phyloP scores from a whole-genome alignment of 1,140 invertebrate genomes.

The Drosophila pectinifera region DNA sequence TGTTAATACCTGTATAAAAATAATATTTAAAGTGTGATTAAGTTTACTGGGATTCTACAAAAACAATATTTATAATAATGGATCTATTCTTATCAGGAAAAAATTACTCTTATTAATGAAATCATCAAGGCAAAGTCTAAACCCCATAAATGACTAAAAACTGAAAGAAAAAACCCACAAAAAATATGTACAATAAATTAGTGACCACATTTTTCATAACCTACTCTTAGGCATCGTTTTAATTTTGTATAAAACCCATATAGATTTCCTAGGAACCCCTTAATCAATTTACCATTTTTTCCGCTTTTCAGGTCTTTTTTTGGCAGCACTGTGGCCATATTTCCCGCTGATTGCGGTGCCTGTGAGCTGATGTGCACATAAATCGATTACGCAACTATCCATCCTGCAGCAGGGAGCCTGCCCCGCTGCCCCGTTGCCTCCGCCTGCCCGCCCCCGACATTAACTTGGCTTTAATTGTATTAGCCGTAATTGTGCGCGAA shows the following conservation, averaged over 20 bases:
- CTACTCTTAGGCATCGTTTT: too few species aligned
- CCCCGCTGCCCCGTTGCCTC: neutral
- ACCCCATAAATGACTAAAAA: neutral
- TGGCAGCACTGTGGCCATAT: slow-evolving; percentile 7
- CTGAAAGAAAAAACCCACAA: neutral
- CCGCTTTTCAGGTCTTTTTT: neutral
- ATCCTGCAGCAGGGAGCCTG: slow-evolving; percentile 12
- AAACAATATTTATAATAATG: neutral
- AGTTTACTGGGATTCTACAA: too few species aligned
- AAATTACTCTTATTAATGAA: too few species aligned
- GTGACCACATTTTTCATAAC: neutral
- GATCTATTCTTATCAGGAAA: too few species aligned
- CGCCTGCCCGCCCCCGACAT: slow-evolving; percentile 19
- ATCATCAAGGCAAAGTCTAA: too few species aligned
- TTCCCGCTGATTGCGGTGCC: slow-evolving; percentile 11
- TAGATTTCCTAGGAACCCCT: neutral
- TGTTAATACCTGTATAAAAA: too few species aligned
- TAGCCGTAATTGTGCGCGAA: slow-evolving; percentile 79
- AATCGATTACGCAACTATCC: slow-evolving; percentile 78
- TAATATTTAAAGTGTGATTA: too few species aligned
- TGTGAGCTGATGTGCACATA: slow-evolving; percentile 70
- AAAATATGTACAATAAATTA: neutral
- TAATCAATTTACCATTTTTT: too few species aligned
- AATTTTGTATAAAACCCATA: neutral
- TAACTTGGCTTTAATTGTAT: slow-evolving; percentile 80